Evolutionary conservation across 2,888 invertebrate genomes (phyloP), one percentile per base, ranked within the genome.

Genomic region (Lepidonotus clava): DNA sequence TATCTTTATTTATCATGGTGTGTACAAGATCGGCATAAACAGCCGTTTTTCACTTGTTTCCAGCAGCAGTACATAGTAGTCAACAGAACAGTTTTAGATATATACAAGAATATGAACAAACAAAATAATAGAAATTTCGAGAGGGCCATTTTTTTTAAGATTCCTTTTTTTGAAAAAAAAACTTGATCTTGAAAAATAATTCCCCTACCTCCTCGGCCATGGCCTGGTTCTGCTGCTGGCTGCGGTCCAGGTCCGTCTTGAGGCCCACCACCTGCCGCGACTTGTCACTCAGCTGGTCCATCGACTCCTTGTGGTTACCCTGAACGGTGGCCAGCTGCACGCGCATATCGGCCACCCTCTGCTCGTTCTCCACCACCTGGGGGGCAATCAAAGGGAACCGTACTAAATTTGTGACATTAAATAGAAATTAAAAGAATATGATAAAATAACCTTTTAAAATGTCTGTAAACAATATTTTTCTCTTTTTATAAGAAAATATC

Each of bases 291-390:
- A 94, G 91, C 88, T 93, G 93, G 61, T 93, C 93, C 92, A 93
- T 91, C 38, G 93, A 91, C 89, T 93, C 94, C 87, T 93, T 93
- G 88, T 93, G 93, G 87, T 92, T 92, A 86, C 93, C 92, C 89
- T 93, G 93, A 40, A 92, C 91, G 21, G 92, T 92, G 61, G 92
- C 91, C 88, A 93, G 89, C 90, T 93, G 93, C 0, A 92, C 91
- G 86, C 91, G 92, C 67, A 93, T 90, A 84, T 93, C 93, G 87
- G 92, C 92, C 18, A 92, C 89, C 56, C 90, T 88, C 89, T 92
- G 92, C 66, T 93, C 93, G 76, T 90, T 91, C 61, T 93, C 92
- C 90, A 92, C 88, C 88, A 93, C 88, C 92, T 93, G 87, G 14
- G n/a, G 21, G 6, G 66, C n/a, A 66, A 66, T 11, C 66, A 66